Base-by-base conservation (phyloP, 2,113 vertebrate species). In the Xiphorhynchus elegans region DNA sequence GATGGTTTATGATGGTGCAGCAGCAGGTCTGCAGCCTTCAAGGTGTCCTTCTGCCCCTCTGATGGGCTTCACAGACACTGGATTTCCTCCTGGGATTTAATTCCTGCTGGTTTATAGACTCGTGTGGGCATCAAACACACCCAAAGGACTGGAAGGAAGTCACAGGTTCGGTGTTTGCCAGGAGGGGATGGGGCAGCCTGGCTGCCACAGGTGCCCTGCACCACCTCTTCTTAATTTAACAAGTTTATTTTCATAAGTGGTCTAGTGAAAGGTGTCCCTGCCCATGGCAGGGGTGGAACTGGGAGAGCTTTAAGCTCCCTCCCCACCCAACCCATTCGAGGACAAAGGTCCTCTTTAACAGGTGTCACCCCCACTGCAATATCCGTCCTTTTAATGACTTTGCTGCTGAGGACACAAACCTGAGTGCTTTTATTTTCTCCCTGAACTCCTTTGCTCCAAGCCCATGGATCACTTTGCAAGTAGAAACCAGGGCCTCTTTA, bases 101-200 rank as follows among this genome's bases (percentile, higher is more conserved):
- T 49, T 35, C 3, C 13, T 44, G n/a, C 20, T 8, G 4, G 11
- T 75, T 85, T 20, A 28, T 6, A 9, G 31, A 21, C 11, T 18
- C 1, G 0, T 13, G 10, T 2, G 10, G 31, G 16, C n/a, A 15
- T 35, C 50, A 37, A 50, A 42, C 28, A 24, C 0, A 26, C 50
- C 7, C 50, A 15, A 75, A 70, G 40, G 0, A 8, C 13, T 31
- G 35, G 9, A 14, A 59, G n/a, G 52, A 79, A 52, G 59, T 31
- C 17, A 5, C 46, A 17, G 44, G 4, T 58, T 68, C 42, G 9
- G 47, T 7, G 1, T 40, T 53, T 20, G 13, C 24, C 10, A 7
- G 31, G 7, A 68, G 18, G 13, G 28, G 40, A n/a, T 58, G 7
- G 52, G 58, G 12, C 56, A 58, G 56, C 11, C 9, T 37, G 59